These are phyloP conservation scores for Eulemur macaco DNA, from an alignment of 2,113 vertebrate species.

Conservation along the genomic window DNA sequence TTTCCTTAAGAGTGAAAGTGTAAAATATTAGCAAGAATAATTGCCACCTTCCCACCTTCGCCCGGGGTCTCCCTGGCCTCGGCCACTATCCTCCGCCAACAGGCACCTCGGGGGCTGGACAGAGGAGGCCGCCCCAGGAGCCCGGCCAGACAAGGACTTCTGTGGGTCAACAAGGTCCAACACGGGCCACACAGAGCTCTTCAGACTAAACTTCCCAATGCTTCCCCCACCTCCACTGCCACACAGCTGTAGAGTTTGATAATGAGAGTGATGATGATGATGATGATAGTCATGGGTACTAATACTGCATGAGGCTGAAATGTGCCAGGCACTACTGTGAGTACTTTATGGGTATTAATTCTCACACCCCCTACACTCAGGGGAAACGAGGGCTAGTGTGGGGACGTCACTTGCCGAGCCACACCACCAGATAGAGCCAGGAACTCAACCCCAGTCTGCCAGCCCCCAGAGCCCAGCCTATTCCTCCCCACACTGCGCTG, in stretches of 20 bases:
- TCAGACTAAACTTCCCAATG: background rate
- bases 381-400: background rate
- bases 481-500: accelerated
- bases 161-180: accelerated
- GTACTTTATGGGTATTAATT: background rate
- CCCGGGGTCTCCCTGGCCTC: accelerated
- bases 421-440: background rate
- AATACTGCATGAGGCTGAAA: accelerated
- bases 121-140: background rate
- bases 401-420: background rate
- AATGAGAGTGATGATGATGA: accelerated
- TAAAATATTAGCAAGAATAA: accelerated
- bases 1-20: background rate
- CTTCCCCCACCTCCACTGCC: background rate
- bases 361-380: background rate
- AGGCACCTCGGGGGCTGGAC: accelerated
- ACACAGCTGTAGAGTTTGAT: no score
- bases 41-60: accelerated
- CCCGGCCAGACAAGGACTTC: background rate
- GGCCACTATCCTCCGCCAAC: accelerated
- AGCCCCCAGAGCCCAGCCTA: background rate
- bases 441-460: background rate
- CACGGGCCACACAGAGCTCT: accelerated
- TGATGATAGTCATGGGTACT: accelerated
- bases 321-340: no score